A percentile compares a stretch with the other conserved stretches of the same genome.
phyloP scores from a whole-genome alignment of 2,797 vertebrate species.

The Denticeps clupeoides region DNA sequence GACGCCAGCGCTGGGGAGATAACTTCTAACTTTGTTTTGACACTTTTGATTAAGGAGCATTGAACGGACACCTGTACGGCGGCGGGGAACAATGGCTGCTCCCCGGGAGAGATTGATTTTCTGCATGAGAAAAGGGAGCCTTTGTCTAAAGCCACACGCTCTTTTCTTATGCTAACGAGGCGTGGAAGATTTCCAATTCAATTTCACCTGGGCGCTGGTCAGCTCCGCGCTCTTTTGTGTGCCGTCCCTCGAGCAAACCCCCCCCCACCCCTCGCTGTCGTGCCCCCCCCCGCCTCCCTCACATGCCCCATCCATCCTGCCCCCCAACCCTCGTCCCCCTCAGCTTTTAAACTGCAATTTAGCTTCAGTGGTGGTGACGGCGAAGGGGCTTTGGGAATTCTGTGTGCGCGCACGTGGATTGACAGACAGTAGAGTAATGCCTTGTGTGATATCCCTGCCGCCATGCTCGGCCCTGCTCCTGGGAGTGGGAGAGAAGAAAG shows the following conservation, averaged over 20 bases:
- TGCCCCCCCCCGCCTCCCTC: not conserved
- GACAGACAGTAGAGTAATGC: slow-evolving; percentile 73
- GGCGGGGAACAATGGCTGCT: slow-evolving; percentile 63
- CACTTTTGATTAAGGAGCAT: slow-evolving; percentile 81
- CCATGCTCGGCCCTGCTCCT: slow-evolving; percentile 52
- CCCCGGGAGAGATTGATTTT: slow-evolving; percentile 77
- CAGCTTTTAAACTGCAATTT: slow-evolving; percentile 72
- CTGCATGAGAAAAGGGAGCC: slow-evolving; percentile 80
- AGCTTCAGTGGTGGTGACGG: slow-evolving; percentile 51
- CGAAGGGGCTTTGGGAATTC: slow-evolving; percentile 31
- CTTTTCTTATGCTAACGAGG: slow-evolving; percentile 98
- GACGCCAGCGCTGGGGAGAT: slow-evolving; percentile 49
- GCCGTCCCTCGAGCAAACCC: slow-evolving; percentile 69
- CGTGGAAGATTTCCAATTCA: slow-evolving; percentile 97
- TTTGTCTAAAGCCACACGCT: slow-evolving; percentile 86
- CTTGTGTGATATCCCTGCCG: slow-evolving; percentile 45
- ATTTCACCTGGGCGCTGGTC: slow-evolving; percentile 97
- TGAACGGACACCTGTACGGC: slow-evolving; percentile 79
- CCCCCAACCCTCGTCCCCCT: slow-evolving; percentile 31
- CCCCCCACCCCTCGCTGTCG: not conserved
- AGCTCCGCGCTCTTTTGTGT: slow-evolving; percentile 83
- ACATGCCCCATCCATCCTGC: not conserved
- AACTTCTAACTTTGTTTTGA: slow-evolving; percentile 81
- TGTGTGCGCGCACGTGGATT: slow-evolving; percentile 41
- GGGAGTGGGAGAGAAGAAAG: not conserved